Evolutionary conservation across 2,113 vertebrate genomes (phyloP), one percentile per base, ranked within the genome.

Genomic region (Austrofundulus limnaeus): DNA sequence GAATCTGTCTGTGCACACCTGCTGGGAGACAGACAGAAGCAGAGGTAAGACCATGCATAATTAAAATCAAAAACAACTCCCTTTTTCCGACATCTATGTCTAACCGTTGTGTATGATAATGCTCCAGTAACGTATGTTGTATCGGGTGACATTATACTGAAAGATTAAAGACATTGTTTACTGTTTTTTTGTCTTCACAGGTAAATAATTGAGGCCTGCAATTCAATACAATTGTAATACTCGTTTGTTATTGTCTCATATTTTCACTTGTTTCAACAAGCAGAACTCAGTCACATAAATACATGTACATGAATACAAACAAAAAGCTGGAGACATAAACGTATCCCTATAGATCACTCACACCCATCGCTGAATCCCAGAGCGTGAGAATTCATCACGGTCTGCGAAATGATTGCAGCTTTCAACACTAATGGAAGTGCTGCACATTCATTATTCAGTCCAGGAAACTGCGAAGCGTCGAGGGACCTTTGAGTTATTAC

Each of bases 381-480:
- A 67, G 48, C 68, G 57, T 87, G 78, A 85, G 82, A 83, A 87
- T 89, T 86, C 81, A 80, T 88, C 84, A 75, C 78, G 37, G 70
- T 74, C 76, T 75, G 79, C 83, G 78, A 91, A 88, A 88, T 87
- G 80, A 91, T 85, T 66, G 72, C 45, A 70, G 87, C 90, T 90
- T 86, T 91, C 90, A 87, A 78, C 84, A 20, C 86, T 91, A 91
- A 92, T 90, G 87, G 88, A 87, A 81, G 82, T 74, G 79, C 75
- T 62, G 82, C 81, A 75, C 82, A 88, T 92, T 90, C 84, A 90
- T 92, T 91, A 91, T 91, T 90, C 83, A 89, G 86, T 74, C 78
- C 81, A 75, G 82, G 79, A 85, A 80, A 82, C 80, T 75, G 70
- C 76, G 86, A 63, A 77, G 73, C 66, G 78, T 83, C 84, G 63